Evolutionary conservation across 2,797 vertebrate genomes (phyloP), one percentile per base, ranked within the genome.

Genomic region (Danio choprae): DNA sequence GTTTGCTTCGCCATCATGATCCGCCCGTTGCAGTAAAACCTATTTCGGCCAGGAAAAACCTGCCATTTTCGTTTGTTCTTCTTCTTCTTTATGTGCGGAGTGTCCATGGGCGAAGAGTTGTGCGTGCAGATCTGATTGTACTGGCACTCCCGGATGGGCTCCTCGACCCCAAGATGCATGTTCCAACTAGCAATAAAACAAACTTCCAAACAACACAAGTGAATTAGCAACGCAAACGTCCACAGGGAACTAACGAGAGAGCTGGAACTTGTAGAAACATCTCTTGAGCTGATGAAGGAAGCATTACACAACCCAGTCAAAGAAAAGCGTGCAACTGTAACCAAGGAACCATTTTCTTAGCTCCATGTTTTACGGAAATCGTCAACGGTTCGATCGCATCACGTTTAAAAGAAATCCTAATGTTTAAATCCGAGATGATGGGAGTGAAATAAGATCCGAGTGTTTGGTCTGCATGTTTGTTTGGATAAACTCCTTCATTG

Each of bases 1-100:
- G 93, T 95, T 92, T 98, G 96, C 53, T 94, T 93, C 82, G 96
- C 97, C 96, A 98, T 97, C 96, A 98, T 98, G 89, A 98, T 94
- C 88, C 96, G 92, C 55, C 97, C 97, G 85, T 96, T 89, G 92
- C 96, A 98, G 88, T 94, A 97, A 90, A 98, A 98, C 84, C 94
- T 95, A 93, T 98, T 98, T 88, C 96, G 92, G 22, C 97, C 96
- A 38, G 96, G 96, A 90, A 98, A 97, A 87, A 96, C 91, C 92
- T 96, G 94, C 97, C 96, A 98, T 94, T 97, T 98, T 90, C 94
- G 94, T 86, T 94, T 94, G 81, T 92, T 92, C 83, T 81, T 89
- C 92, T 93, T 95, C 90, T 94, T 94, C 90, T 92, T 92, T 41
- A 83, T 85, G 83, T 92, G 93, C 75, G 94, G 93, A 84, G 94